Percentiles rank a stretch among this genome's conserved stretches.
Conservation (phyloP, 2,113 vertebrate species). For the Oxygymnocypris stewartii region DNA sequence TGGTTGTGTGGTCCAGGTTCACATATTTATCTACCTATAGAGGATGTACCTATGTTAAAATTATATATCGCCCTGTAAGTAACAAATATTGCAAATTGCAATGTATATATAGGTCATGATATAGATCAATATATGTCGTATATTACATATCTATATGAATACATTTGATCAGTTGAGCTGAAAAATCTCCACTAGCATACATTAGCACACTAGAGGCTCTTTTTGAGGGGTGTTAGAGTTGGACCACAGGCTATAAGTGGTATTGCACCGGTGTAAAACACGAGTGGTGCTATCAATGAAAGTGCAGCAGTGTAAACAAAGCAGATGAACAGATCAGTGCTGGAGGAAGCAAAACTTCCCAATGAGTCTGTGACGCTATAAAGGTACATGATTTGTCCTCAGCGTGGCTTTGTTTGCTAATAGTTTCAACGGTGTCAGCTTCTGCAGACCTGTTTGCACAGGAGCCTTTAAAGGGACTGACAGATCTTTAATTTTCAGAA, state of each 20-base stretch:
- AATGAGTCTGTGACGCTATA: conserved; percentile 37
- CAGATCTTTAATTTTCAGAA: conserved; percentile 10
- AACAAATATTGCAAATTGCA: no score
- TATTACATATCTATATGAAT: background rate
- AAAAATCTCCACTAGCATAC: background rate
- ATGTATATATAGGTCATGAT: no score
- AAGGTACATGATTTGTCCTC: conserved; percentile 32
- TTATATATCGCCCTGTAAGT: no score
- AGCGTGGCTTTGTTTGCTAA: conserved; percentile 57
- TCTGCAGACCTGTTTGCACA: conserved; percentile 51
- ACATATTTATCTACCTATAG: no score
- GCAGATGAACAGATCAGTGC: conserved; percentile 55
- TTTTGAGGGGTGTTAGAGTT: background rate
- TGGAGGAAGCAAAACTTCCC: conserved; percentile 29
- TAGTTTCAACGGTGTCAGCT: conserved; percentile 46
- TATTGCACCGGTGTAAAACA: conserved; percentile 6
- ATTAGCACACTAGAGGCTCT: conserved; percentile 8
- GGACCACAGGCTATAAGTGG: background rate
- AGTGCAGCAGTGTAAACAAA: conserved; percentile 36
- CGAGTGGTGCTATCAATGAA: conserved; percentile 32
- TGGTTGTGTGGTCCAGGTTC: no score
- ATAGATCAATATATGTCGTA: background rate
- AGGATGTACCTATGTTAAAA: no score
- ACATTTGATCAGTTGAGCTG: background rate
- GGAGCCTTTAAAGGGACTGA: conserved; percentile 29